phyloP scores from a whole-genome alignment of 2,888 invertebrate genomes.

The Melangyna quadrimaculata region DNA sequence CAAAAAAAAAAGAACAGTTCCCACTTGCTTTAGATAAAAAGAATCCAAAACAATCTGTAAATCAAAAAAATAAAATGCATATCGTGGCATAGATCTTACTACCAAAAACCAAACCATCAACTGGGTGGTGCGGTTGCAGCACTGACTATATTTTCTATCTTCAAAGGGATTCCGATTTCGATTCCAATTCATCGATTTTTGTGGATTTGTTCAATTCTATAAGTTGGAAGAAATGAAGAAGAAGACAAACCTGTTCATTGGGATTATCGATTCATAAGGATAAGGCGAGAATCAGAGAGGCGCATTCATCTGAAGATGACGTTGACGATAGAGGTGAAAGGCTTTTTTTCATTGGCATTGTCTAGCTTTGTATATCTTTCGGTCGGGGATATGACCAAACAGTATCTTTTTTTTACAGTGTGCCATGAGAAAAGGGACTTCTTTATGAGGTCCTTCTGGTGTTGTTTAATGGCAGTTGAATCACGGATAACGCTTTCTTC shows the following conservation, averaged over 20 bases:
- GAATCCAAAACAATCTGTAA: conserved; percentile 60
- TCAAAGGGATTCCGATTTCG: conserved; percentile 64
- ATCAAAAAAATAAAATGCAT: conserved; percentile 45
- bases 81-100: no score
- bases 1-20: no score
- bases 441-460: conserved; percentile 45
- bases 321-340: conserved; percentile 44
- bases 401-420: neutral
- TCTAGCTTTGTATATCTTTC: conserved; percentile 2
- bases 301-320: neutral
- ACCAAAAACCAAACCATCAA: no score
- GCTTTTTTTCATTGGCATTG: conserved; percentile 46
- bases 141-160: conserved; percentile 15
- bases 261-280: conserved; percentile 36
- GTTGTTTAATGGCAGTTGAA: conserved; percentile 64
- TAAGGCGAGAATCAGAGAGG: neutral
- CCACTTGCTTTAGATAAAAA: conserved; percentile 47
- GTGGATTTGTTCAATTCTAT: conserved; percentile 31
- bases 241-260: conserved; percentile 60
- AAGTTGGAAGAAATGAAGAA: neutral
- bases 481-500: conserved; percentile 47
- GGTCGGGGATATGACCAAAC: conserved; percentile 28
- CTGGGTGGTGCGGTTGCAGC: conserved; percentile 47
- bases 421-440: conserved; percentile 35
- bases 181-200: neutral